Evolutionary conservation across 2,113 vertebrate species (phyloP).

Genomic region (Lasiurus cinereus): DNA sequence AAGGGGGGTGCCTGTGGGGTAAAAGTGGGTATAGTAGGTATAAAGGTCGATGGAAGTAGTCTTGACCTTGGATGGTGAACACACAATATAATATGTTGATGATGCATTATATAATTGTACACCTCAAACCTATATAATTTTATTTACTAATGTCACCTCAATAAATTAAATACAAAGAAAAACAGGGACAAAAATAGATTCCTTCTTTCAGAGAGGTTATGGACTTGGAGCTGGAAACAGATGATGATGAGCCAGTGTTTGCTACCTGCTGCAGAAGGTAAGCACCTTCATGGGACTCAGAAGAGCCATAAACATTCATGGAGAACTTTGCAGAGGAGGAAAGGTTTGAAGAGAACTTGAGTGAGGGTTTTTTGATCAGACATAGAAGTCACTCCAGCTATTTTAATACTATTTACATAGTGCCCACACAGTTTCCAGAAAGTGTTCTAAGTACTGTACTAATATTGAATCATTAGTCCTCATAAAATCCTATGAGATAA

Average conservation of each 20-base stretch:
- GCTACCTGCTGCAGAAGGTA: neutral
- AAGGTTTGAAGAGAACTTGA: neutral
- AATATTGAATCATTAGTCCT: neutral
- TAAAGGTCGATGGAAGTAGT: neutral
- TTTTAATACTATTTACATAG: neutral
- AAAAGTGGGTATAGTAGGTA: neutral
- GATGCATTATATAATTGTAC: neutral
- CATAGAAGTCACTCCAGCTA: neutral
- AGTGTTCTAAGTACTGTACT: neutral
- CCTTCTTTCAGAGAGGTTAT: neutral
- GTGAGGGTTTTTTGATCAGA: neutral
- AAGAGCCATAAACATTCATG: rapidly evolving
- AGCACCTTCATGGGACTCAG: neutral
- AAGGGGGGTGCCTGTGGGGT: neutral
- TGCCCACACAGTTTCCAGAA: neutral
- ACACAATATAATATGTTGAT: neutral
- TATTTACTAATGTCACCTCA: neutral
- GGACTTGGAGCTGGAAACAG: neutral
- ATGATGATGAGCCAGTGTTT: neutral
- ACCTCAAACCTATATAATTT: neutral
- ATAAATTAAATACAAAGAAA: neutral
- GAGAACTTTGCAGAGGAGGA: neutral
- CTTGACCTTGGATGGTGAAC: neutral
- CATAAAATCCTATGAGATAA: too few species aligned
- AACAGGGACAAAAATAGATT: neutral